phyloP scores from a whole-genome alignment of 2,888 invertebrate species.

The Apoderus coryli region DNA sequence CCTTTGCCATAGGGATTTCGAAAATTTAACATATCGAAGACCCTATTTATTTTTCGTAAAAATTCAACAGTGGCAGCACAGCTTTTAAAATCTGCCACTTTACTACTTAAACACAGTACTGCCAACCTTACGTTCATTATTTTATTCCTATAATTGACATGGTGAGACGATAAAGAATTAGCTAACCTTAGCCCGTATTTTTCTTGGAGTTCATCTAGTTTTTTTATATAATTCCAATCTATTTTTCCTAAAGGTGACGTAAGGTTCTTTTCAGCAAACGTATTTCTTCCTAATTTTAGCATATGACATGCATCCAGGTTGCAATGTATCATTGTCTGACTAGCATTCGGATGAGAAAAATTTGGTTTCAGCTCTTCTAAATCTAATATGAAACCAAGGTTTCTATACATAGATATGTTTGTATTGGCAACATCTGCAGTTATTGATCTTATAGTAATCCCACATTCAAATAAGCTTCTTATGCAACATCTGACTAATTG shows the following conservation, averaged over 20 bases:
- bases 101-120: slow-evolving; percentile 11
- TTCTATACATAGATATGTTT: slow-evolving; percentile 14
- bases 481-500: slow-evolving; percentile 13
- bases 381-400: slow-evolving; percentile 1
- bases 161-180: slow-evolving; percentile 15
- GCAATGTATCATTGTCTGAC: slow-evolving; percentile 11
- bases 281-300: slow-evolving; percentile 15
- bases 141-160: slow-evolving; percentile 17
- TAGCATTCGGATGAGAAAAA: slow-evolving; percentile 2
- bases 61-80: slow-evolving; percentile 16
- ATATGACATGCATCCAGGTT: slow-evolving; percentile 16
- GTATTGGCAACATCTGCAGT: slow-evolving; percentile 15
- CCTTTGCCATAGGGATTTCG: slow-evolving; percentile 12
- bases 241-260: slow-evolving; percentile 11
- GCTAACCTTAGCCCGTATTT: slow-evolving; percentile 15
- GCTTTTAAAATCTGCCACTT: slow-evolving; percentile 17
- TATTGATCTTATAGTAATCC: slow-evolving; percentile 14
- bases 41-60: slow-evolving; percentile 15
- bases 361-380: background rate
- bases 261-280: slow-evolving; percentile 14
- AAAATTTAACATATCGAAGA: slow-evolving; percentile 20
- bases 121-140: slow-evolving; percentile 18
- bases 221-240: slow-evolving; percentile 14
- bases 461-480: slow-evolving; percentile 14
- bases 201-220: slow-evolving; percentile 14